A percentile compares a stretch with the other conserved stretches of the same genome.
phyloP scores from a whole-genome alignment of 1,140 invertebrate species.

The Macrobrachium nipponense region DNA sequence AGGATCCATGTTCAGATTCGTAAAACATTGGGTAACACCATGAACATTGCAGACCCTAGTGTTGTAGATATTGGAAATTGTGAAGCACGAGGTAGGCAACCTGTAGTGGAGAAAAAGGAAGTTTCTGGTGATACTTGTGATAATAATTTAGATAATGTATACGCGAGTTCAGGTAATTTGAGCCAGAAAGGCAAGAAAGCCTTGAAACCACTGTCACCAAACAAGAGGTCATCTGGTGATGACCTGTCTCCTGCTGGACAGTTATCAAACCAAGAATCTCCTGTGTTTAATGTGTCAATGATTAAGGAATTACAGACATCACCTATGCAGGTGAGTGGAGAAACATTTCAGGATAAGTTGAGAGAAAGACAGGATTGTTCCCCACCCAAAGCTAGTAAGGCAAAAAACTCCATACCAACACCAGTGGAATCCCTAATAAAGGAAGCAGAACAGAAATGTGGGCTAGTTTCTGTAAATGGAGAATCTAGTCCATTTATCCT shows the following conservation, averaged over 20 bases:
- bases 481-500: conserved; percentile 5
- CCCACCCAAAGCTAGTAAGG: conserved; percentile 27
- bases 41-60: conserved; percentile 51
- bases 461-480: conserved; percentile 35
- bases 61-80: conserved; percentile 23
- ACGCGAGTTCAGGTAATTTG: not conserved
- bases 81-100: conserved; percentile 13
- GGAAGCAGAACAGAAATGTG: not conserved
- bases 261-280: conserved; percentile 51
- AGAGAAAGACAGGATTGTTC: conserved; percentile 29
- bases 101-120: conserved; percentile 7
- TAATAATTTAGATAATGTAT: conserved; percentile 28
- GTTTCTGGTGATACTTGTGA: conserved; percentile 23
- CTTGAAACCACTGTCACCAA: conserved; percentile 17
- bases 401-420: conserved; percentile 32
- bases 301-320: conserved; percentile 59
- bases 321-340: conserved; percentile 56
- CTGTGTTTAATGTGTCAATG: conserved; percentile 58
- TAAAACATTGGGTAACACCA: conserved; percentile 30
- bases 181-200: conserved; percentile 35
- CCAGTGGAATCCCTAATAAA: conserved; percentile 12
- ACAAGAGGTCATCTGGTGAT: conserved; percentile 31
- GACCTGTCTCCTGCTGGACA: conserved; percentile 40
- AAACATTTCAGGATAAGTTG: conserved; percentile 45
- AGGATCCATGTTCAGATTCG: conserved; percentile 23